Evolutionary conservation across 2,888 invertebrate genomes (phyloP).

Genomic region (Xanthorhoe designata): DNA sequence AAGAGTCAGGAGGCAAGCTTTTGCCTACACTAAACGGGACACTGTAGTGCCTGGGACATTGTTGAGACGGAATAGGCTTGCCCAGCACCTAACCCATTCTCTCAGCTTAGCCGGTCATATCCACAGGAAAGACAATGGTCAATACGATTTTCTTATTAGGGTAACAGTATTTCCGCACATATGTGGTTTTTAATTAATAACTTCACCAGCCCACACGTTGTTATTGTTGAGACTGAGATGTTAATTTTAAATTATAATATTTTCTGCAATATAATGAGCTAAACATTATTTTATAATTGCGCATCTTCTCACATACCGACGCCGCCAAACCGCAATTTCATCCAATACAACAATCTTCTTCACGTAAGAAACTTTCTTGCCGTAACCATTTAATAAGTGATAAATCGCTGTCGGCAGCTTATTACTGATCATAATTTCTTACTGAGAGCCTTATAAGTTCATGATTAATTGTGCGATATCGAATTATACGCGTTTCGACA

Average conservation of each 20-base stretch:
- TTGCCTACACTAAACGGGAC: too few species aligned
- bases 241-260: not conserved
- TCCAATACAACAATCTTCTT: constrained; percentile 31
- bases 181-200: too few species aligned
- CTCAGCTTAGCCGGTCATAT: too few species aligned
- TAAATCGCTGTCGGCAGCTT: constrained; percentile 64
- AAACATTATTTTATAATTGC: constrained; percentile 11
- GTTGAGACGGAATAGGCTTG: too few species aligned
- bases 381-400: constrained; percentile 51
- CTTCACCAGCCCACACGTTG: not conserved
- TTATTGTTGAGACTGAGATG: not conserved
- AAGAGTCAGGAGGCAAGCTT: too few species aligned
- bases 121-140: too few species aligned
- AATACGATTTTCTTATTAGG: too few species aligned
- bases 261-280: constrained; percentile 14
- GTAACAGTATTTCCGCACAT: not conserved
- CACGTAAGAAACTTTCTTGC: constrained; percentile 34
- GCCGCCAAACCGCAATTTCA: constrained; percentile 19
- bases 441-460: constrained; percentile 62
- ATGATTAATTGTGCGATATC: constrained; percentile 73
- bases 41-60: too few species aligned
- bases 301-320: constrained; percentile 6
- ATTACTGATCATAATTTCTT: constrained; percentile 65
- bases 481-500: constrained; percentile 57
- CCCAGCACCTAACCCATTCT: too few species aligned